A percentile compares a stretch with the other conserved stretches of the same genome.
These are phyloP conservation scores for Altica lythri DNA, from an alignment of 2,888 invertebrate genomes.

Conservation along the genomic window DNA sequence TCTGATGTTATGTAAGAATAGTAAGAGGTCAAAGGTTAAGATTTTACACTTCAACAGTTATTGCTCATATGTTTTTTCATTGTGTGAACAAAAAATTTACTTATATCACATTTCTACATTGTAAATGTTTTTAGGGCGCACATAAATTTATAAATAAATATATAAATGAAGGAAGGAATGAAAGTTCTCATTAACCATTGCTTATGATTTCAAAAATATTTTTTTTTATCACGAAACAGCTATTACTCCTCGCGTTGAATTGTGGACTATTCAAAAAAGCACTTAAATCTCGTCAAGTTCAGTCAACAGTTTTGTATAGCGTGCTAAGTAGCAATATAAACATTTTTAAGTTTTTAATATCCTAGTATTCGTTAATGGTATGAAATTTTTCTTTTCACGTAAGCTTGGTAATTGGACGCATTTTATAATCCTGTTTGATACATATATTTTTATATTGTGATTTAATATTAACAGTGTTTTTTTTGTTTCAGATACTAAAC, in stretches of 20 bases:
- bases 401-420: conserved; percentile 16
- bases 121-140: too few species aligned
- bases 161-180: too few species aligned
- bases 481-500: conserved; percentile 47
- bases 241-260: conserved; percentile 17
- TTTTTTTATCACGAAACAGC: conserved; percentile 19
- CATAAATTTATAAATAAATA: too few species aligned
- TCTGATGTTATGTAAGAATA: too few species aligned
- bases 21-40: conserved; percentile 2
- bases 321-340: conserved; percentile 27
- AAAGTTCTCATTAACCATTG: too few species aligned
- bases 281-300: conserved; percentile 21
- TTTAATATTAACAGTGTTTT: conserved; percentile 16
- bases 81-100: too few species aligned
- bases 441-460: conserved; percentile 6
- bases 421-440: conserved; percentile 9
- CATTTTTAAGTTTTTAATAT: conserved; percentile 26
- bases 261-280: conserved; percentile 24
- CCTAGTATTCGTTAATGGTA: conserved; percentile 12
- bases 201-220: conserved; percentile 2
- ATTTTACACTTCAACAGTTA: not conserved
- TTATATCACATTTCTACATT: too few species aligned
- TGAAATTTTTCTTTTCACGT: conserved; percentile 15
- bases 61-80: too few species aligned
- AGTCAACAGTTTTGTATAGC: conserved; percentile 22